Evolutionary conservation across 2,888 invertebrate genomes (phyloP).

Genomic region (Diogma glabrata): DNA sequence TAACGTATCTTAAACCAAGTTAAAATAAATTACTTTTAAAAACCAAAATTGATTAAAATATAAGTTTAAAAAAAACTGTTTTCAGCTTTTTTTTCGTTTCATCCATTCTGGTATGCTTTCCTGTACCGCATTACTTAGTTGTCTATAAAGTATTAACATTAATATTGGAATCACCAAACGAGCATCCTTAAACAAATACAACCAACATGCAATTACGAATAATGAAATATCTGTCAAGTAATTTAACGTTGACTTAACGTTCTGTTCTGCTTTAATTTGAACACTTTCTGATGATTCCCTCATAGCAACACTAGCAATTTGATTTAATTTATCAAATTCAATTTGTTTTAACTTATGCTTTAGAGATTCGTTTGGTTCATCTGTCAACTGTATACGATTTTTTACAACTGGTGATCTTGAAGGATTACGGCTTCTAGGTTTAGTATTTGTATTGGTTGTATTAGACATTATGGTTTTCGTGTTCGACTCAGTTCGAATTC

Average conservation of each 20-base stretch:
- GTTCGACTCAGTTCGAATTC: slow-evolving; percentile 2
- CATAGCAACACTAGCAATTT: neutral
- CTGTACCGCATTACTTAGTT: slow-evolving; percentile 54
- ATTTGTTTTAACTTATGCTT: neutral
- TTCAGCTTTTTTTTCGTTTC: slow-evolving; percentile 26
- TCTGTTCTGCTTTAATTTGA: slow-evolving; percentile 43
- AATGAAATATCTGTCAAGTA: slow-evolving; percentile 65
- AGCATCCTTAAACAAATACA: slow-evolving; percentile 70
- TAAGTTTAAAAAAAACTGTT: too few species aligned
- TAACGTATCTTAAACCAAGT: too few species aligned
- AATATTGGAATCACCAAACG: slow-evolving; percentile 69
- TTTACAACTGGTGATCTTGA: slow-evolving; percentile 11
- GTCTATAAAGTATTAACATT: slow-evolving; percentile 62
- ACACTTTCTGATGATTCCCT: neutral
- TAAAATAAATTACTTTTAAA: too few species aligned
- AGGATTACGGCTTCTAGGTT: slow-evolving; percentile 11
- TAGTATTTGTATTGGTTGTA: slow-evolving; percentile 15
- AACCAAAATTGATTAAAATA: too few species aligned
- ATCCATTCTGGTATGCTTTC: slow-evolving; percentile 48
- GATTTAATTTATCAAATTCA: neutral
- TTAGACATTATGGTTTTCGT: neutral
- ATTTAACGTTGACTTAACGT: slow-evolving; percentile 56
- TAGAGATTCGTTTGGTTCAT: slow-evolving; percentile 21
- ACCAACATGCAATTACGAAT: slow-evolving; percentile 64
- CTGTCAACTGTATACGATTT: slow-evolving; percentile 32